Evolutionary conservation across 2,888 invertebrate species (phyloP).

Genomic region (Cetonia aurata): DNA sequence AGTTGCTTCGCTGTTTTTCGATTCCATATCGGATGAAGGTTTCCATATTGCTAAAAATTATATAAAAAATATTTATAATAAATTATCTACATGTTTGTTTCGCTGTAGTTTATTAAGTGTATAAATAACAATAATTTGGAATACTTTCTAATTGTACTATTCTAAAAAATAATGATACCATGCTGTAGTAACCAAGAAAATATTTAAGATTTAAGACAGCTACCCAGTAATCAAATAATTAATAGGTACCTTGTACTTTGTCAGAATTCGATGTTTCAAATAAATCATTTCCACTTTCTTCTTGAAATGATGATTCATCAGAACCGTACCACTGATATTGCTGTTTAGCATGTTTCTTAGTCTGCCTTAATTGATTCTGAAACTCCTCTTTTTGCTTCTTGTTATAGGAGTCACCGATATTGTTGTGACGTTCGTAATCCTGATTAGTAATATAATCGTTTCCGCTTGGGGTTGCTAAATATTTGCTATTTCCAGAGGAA

Average conservation of each 20-base stretch:
- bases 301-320: background rate
- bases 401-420: slow-evolving; percentile 37
- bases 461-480: background rate
- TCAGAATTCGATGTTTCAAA: background rate
- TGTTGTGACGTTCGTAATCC: slow-evolving; percentile 25
- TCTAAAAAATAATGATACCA: too few relatives aligned
- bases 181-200: too few relatives aligned
- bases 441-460: background rate
- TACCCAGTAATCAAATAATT: too few relatives aligned
- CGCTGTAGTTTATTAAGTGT: background rate
- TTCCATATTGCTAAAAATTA: slow-evolving; percentile 21
- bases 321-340: slow-evolving; percentile 10
- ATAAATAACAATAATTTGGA: too few relatives aligned
- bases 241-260: background rate
- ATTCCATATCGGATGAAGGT: background rate
- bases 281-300: slow-evolving; percentile 1
- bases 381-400: slow-evolving; percentile 36
- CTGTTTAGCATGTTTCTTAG: slow-evolving; percentile 2
- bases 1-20: background rate
- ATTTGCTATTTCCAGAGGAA: background rate
- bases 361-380: slow-evolving; percentile 11
- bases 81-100: background rate
- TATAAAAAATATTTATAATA: background rate
- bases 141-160: too few relatives aligned
- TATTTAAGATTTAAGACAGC: too few relatives aligned